phyloP scores from a whole-genome alignment of 2,113 vertebrate species.

The Mustelus asterias region DNA sequence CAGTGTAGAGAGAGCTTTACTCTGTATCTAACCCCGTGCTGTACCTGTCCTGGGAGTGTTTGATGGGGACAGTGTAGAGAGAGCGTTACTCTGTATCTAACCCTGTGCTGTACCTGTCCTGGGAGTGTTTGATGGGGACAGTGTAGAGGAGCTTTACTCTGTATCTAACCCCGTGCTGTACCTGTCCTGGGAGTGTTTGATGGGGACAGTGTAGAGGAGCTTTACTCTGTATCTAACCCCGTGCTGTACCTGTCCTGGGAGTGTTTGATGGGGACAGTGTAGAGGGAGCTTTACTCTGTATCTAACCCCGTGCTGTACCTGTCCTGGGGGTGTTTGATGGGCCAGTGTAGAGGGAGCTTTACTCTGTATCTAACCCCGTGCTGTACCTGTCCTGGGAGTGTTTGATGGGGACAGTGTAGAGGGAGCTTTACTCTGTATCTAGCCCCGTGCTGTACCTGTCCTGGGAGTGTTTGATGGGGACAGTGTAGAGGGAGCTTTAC shows the following conservation, averaged over 20 bases:
- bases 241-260: too few relatives aligned
- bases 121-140: background rate
- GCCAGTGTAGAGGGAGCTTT: too few relatives aligned
- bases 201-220: background rate
- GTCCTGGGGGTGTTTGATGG: too few relatives aligned
- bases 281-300: too few relatives aligned
- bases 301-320: too few relatives aligned
- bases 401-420: background rate
- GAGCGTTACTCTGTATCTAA: background rate
- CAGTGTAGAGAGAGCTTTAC: background rate
- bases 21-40: background rate
- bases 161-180: background rate
- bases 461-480: background rate
- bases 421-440: background rate
- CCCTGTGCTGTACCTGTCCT: background rate
- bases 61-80: background rate
- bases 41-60: background rate
- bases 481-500: background rate
- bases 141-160: background rate
- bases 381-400: background rate
- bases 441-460: background rate
- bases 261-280: too few relatives aligned
- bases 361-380: background rate
- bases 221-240: too few relatives aligned
- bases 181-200: background rate